Evolutionary conservation across 2,797 vertebrate species (phyloP).

Genomic region (Artibeus lituratus): DNA sequence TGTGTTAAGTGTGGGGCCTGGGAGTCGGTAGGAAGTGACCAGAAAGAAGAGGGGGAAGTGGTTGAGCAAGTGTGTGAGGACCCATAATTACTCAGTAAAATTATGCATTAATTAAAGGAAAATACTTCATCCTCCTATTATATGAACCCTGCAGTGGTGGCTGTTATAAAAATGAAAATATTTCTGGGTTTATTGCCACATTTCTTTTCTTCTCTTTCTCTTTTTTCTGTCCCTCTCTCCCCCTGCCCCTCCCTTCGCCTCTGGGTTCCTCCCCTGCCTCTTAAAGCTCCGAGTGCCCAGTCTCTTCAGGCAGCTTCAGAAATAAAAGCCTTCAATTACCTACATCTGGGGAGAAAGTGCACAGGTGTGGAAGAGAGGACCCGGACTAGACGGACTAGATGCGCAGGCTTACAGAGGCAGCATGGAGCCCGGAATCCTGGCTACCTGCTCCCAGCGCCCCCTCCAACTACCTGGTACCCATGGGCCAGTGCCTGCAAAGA

Average conservation of each 20-base stretch:
- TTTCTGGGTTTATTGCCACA: not conserved
- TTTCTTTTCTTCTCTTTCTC: not conserved
- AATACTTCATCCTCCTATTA: not conserved
- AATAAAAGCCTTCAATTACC: not conserved
- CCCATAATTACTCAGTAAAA: constrained; percentile 3
- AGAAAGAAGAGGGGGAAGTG: constrained; percentile 57
- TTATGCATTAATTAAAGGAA: not conserved
- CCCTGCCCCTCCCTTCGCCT: not conserved
- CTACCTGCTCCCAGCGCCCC: not conserved
- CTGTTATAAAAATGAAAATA: not conserved
- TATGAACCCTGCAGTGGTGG: not conserved
- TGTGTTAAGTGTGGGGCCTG: not conserved
- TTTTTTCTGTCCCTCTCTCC: not conserved
- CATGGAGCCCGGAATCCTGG: not conserved
- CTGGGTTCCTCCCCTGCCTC: not conserved
- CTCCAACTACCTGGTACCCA: not conserved
- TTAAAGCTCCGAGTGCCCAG: not conserved
- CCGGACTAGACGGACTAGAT: not conserved
- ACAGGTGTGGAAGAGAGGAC: too few relatives aligned
- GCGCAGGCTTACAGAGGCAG: not conserved
- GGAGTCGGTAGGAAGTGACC: constrained; percentile 54
- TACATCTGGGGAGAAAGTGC: not conserved
- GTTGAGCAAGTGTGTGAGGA: constrained; percentile 1
- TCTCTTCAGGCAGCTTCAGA: not conserved
- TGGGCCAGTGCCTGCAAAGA: not conserved